Evolutionary conservation across 35 echinoderm and acorn worm species (phyloP).

Genomic region (Patiria miniata): DNA sequence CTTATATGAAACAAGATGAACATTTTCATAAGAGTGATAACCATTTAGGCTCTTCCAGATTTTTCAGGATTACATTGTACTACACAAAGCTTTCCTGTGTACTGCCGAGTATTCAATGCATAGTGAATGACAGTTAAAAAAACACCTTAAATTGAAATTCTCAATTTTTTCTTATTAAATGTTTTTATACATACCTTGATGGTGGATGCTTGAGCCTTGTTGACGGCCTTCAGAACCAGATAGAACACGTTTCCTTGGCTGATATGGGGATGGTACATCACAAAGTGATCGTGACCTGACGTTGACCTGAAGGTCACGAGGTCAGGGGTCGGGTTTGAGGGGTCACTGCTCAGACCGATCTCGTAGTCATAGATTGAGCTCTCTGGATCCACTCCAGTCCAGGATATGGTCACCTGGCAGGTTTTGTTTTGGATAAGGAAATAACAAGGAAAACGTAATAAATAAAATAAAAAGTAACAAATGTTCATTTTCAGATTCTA

Average conservation of each 20-base stretch:
- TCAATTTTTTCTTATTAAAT: too few relatives aligned
- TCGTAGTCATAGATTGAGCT: conserved; percentile 16
- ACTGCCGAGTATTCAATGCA: too few relatives aligned
- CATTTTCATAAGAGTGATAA: background rate
- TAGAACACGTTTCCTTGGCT: conserved; percentile 31
- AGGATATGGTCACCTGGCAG: conserved; percentile 2
- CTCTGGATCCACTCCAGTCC: conserved; percentile 13
- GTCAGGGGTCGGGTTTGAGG: conserved; percentile 20
- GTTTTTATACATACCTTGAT: background rate
- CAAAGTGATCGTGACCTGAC: conserved; percentile 9
- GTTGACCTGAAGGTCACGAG: conserved; percentile 29
- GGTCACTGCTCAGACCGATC: conserved; percentile 16
- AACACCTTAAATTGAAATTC: too few relatives aligned
- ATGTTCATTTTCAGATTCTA: background rate
- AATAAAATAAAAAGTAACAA: background rate
- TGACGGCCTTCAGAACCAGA: conserved; percentile 37
- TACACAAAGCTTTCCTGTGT: background rate
- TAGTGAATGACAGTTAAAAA: too few relatives aligned
- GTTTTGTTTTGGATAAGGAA: too few relatives aligned
- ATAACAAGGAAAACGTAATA: background rate
- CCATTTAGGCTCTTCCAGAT: background rate
- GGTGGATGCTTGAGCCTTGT: conserved; percentile 40
- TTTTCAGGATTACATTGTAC: background rate
- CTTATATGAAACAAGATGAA: background rate
- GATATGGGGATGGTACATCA: conserved; percentile 32